Percentiles rank a stretch among this genome's conserved stretches.
Evolutionary conservation across 2,888 invertebrate genomes (phyloP).

Genomic region (Drymonia ruficornis): DNA sequence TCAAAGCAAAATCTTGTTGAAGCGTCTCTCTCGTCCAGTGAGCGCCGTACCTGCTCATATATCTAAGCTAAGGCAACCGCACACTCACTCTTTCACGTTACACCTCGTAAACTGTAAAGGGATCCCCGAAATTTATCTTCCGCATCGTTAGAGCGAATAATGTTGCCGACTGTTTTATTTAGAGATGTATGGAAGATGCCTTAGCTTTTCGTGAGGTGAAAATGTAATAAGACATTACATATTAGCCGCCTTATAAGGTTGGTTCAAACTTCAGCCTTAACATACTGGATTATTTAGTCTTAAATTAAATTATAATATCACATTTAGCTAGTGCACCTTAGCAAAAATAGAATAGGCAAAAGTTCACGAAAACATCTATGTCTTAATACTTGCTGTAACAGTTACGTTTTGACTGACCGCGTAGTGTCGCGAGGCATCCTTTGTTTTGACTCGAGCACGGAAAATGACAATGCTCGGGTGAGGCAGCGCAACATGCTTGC

Average conservation of each 20-base stretch:
- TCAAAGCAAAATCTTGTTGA: not conserved
- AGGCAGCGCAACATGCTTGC: no score
- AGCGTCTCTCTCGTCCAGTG: constrained; percentile 8
- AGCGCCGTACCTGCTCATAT: constrained; percentile 41
- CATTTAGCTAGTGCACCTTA: no score
- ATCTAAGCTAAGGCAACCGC: constrained; percentile 48
- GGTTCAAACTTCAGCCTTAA: no score
- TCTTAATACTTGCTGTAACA: no score
- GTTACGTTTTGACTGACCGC: no score
- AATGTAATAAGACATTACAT: not conserved
- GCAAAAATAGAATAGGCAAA: no score
- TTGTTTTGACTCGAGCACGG: no score
- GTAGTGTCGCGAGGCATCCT: no score
- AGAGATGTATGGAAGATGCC: constrained; percentile 26
- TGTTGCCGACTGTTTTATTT: constrained; percentile 65
- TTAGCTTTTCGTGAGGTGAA: constrained; percentile 14
- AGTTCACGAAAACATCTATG: no score
- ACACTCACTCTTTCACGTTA: constrained; percentile 64
- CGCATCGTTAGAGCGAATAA: constrained; percentile 70
- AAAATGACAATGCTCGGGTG: no score
- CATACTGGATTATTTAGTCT: no score
- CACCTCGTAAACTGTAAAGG: constrained; percentile 63
- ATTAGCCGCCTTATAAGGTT: constrained; percentile 19
- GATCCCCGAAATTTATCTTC: constrained; percentile 69
- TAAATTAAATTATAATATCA: no score